Percentiles rank a stretch among this genome's conserved stretches.
These are phyloP conservation scores for Acleris holmiana DNA, from an alignment of 2,888 invertebrate species.

Conservation along the genomic window DNA sequence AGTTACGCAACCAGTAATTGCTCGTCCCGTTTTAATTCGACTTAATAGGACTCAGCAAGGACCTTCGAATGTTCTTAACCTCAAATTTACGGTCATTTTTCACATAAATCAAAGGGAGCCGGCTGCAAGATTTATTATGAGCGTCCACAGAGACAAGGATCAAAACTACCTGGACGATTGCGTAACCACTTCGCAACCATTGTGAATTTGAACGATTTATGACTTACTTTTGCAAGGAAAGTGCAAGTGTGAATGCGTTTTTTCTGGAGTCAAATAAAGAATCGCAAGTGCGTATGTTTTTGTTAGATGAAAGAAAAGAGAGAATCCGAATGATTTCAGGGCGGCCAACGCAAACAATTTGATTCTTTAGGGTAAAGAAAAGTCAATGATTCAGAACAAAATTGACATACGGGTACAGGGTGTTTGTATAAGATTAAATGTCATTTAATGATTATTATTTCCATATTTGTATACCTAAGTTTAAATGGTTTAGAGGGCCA, in stretches of 20 bases:
- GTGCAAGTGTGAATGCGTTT: conserved; percentile 58
- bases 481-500: too few relatives aligned
- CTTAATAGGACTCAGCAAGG: conserved; percentile 63
- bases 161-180: conserved; percentile 53
- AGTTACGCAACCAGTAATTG: conserved; percentile 32
- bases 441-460: too few relatives aligned
- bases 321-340: too few relatives aligned
- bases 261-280: not conserved
- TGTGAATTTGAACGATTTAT: conserved; percentile 60
- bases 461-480: too few relatives aligned
- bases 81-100: conserved; percentile 83
- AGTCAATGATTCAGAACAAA: too few relatives aligned
- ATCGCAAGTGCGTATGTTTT: conserved; percentile 2
- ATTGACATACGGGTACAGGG: too few relatives aligned
- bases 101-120: conserved; percentile 83
- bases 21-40: conserved; percentile 45
- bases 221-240: conserved; percentile 62
- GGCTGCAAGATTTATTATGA: conserved; percentile 77
- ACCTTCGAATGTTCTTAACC: conserved; percentile 71
- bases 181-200: conserved; percentile 56
- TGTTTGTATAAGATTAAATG: too few relatives aligned
- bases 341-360: too few relatives aligned
- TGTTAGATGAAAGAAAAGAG: too few relatives aligned
- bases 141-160: conserved; percentile 55
- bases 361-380: too few relatives aligned